A percentile compares a stretch with the other conserved stretches of the same genome.
Evolutionary conservation across 2,888 invertebrate species (phyloP).

Genomic region (Colletes collaris): DNA sequence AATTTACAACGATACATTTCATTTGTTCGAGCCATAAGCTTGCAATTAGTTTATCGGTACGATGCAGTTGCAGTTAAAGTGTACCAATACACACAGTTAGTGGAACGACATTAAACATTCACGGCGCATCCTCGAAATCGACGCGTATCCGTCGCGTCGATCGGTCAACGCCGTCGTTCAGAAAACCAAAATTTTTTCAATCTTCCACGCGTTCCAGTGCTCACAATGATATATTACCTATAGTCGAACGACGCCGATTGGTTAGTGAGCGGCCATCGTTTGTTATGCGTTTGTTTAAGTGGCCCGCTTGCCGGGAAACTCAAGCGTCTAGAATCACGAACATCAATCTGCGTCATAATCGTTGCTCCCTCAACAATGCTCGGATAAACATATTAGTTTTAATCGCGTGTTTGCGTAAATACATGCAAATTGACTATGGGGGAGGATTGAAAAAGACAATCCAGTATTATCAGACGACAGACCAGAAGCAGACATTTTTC

Average conservation of each 20-base stretch:
- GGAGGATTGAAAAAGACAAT: too few relatives aligned
- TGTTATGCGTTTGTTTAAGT: constrained; percentile 81
- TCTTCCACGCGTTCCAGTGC: constrained; percentile 53
- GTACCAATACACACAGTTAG: constrained; percentile 59
- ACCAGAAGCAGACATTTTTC: too few relatives aligned
- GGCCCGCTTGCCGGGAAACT: constrained; percentile 82
- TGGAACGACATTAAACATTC: constrained; percentile 71
- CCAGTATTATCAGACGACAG: too few relatives aligned
- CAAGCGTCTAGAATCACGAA: constrained; percentile 82
- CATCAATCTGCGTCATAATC: constrained; percentile 66
- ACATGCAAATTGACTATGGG: too few relatives aligned
- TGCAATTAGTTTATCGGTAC: not conserved
- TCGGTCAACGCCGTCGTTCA: constrained; percentile 32
- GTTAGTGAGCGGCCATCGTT: constrained; percentile 82
- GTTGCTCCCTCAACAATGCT: constrained; percentile 28
- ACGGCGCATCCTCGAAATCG: constrained; percentile 53
- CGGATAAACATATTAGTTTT: constrained; percentile 1
- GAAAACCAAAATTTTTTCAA: constrained; percentile 39
- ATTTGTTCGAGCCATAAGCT: too few relatives aligned
- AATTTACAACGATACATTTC: too few relatives aligned
- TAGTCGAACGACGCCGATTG: constrained; percentile 82
- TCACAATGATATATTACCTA: constrained; percentile 78
- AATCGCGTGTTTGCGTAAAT: not conserved
- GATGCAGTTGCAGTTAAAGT: constrained; percentile 50
- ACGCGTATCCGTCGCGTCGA: constrained; percentile 38